phyloP scores from a whole-genome alignment of 2,113 vertebrate species.

The Lepus timidus region DNA sequence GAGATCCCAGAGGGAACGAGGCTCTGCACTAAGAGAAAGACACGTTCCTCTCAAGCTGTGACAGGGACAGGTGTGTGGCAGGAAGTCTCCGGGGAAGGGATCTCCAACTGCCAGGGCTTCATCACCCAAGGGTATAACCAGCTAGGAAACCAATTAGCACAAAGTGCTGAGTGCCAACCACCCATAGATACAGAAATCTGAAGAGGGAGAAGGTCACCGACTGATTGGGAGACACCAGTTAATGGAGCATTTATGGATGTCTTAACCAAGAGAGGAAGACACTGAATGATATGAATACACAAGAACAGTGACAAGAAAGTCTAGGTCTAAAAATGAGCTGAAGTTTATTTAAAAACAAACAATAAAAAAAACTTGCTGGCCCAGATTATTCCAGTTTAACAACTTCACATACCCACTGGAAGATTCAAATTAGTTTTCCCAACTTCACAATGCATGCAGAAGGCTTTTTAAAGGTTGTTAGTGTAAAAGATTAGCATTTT shows the following conservation, averaged over 20 bases:
- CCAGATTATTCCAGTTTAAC: neutral
- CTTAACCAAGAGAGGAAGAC: constrained; percentile 16
- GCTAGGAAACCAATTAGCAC: constrained; percentile 46
- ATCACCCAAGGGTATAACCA: neutral
- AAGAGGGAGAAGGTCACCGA: neutral
- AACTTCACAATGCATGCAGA: neutral
- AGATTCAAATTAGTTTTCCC: constrained; percentile 34
- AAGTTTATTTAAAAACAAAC: neutral
- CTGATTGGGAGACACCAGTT: neutral
- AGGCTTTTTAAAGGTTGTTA: neutral
- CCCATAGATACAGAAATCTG: neutral
- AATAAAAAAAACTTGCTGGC: neutral
- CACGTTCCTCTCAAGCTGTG: neutral
- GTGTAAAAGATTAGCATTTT: neutral
- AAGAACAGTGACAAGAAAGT: neutral
- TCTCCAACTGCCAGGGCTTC: neutral
- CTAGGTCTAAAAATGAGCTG: neutral
- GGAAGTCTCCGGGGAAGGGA: neutral
- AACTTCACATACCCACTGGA: constrained; percentile 16
- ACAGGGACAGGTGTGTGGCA: constrained; percentile 7
- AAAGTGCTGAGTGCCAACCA: neutral
- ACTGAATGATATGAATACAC: neutral
- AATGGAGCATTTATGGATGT: neutral
- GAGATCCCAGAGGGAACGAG: constrained; percentile 37
- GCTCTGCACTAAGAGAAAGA: constrained; percentile 47